Base-by-base conservation (phyloP, 2,113 vertebrate genomes). In the Gila orcuttii region DNA sequence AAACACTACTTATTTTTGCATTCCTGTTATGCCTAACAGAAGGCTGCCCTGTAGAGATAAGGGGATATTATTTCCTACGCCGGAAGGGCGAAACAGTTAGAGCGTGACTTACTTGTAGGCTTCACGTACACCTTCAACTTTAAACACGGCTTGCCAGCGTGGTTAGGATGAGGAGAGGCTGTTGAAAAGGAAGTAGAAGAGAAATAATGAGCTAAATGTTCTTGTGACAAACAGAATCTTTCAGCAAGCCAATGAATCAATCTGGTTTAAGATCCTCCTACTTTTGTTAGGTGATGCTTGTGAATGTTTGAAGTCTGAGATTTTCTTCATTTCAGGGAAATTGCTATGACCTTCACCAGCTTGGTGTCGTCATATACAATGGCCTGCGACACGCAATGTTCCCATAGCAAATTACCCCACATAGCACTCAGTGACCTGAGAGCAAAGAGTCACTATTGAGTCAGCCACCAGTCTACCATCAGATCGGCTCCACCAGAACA, bases 121-220 rank as follows among this genome's bases (percentile, higher is more conserved):
- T 90, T 90, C 6, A 90, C 89, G 1, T 87, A 90, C 39, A 90
- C 89, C 89, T 90, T 90, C 83, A 90, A 52, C 87, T 90, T 90
- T 76, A 90, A 86, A 85, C 89, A 90, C 9, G 87, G 83, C 77
- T 83, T 88, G 23, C 89, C 89, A 75, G 87, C 89, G 12, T 90
- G 89, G 79, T 87, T 87, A 23, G 85, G 88, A 84, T 86, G 88
- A 81, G 87, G 88, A 84, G 88, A 89, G 12, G 87, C 87, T 89
- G 76, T 84, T 74, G 69, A 79, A 82, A 57, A 84, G 79, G 47
- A 80, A 84, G 9, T 59, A 19, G 47, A 33, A 57, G 39, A 62
- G 31, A 71, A 69, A 42, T 66, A 73, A 57, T 60, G 81, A 57
- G 77, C 50, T 47, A 78, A 78, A 62, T 62, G 59, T 57, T 28